Percentiles rank a stretch among this genome's conserved stretches.
These are phyloP conservation scores for Hyperopisus bebe DNA, from an alignment of 2,113 vertebrate genomes.

Conservation along the genomic window DNA sequence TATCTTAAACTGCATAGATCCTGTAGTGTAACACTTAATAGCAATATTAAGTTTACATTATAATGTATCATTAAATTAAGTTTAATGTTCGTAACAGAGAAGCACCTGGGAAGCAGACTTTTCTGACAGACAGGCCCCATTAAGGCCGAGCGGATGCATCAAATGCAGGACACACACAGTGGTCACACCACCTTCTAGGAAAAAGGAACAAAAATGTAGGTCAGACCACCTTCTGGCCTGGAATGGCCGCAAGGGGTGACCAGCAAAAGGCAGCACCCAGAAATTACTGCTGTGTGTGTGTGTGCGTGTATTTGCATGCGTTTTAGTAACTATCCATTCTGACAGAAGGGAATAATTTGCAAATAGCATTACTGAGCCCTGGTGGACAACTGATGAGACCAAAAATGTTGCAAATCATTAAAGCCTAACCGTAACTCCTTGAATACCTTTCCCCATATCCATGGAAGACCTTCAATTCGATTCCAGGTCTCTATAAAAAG, in stretches of 20 bases:
- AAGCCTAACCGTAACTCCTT: background rate
- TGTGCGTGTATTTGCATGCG: background rate
- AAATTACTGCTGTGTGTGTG: background rate
- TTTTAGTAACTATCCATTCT: background rate
- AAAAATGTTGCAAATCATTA: background rate
- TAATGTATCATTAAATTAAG: background rate
- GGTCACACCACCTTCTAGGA: background rate
- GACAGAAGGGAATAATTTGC: background rate
- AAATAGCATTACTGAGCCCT: background rate
- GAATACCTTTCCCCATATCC: background rate
- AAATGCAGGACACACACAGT: background rate
- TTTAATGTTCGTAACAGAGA: background rate
- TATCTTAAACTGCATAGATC: background rate
- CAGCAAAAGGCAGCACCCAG: background rate
- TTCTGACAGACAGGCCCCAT: background rate
- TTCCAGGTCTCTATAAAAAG: background rate
- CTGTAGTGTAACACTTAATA: background rate
- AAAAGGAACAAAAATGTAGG: slow-evolving; percentile 13
- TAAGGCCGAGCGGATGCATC: background rate
- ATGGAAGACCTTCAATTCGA: background rate
- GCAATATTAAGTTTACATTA: background rate
- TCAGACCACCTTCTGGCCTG: background rate
- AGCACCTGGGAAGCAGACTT: background rate
- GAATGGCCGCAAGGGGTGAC: background rate
- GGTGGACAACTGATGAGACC: background rate